phyloP scores from a whole-genome alignment of 2,113 vertebrate genomes.

The Clarias magur region DNA sequence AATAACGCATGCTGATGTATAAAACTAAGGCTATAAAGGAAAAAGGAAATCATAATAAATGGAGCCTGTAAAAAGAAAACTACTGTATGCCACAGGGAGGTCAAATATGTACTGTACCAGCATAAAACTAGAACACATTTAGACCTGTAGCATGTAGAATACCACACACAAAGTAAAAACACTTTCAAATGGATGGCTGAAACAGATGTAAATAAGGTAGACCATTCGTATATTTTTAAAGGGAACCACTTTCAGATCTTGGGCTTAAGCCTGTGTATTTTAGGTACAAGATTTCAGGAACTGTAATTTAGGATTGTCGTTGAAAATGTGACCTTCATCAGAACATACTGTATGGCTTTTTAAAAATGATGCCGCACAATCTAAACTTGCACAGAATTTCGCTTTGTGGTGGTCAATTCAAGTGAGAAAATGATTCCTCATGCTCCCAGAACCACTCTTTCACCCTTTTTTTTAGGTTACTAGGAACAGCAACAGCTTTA shows the following conservation, averaged over 20 bases:
- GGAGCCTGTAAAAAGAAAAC: not conserved
- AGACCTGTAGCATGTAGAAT: not conserved
- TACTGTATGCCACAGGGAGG: not conserved
- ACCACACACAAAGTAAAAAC: not conserved
- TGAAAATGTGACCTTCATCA: not conserved
- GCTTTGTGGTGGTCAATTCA: too few species aligned
- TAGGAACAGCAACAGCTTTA: too few species aligned
- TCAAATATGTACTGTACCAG: not conserved
- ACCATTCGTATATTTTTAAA: not conserved
- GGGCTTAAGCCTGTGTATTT: not conserved
- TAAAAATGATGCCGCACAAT: not conserved
- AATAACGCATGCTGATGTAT: not conserved
- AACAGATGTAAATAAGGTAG: conserved; percentile 8
- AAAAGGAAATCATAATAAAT: not conserved
- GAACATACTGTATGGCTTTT: not conserved
- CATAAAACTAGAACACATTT: not conserved
- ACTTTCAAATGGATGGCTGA: not conserved
- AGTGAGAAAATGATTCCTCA: too few species aligned
- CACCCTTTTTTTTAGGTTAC: too few species aligned
- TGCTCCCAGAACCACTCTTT: too few species aligned
- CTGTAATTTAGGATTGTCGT: not conserved
- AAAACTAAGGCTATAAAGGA: not conserved
- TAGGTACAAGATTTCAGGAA: not conserved
- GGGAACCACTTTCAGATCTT: not conserved
- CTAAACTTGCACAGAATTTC: too few species aligned